Evolutionary conservation across 2,888 invertebrate genomes (phyloP), one percentile per base, ranked within the genome.

Genomic region (Ceramica pisi): DNA sequence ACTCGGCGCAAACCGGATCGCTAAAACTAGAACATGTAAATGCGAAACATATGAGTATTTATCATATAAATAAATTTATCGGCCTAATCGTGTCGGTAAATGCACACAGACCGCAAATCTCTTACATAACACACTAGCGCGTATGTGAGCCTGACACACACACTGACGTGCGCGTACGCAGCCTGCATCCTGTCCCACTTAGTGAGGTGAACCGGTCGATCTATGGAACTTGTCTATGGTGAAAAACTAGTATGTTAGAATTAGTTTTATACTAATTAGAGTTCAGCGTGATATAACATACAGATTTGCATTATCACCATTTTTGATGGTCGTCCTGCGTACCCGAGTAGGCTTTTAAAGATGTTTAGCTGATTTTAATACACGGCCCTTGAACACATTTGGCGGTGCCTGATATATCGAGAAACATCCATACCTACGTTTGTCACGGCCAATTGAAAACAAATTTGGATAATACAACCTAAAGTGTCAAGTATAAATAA

Each of bases 121-220:
- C 77, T 90, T 90, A 90, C 86, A 89, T 91, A 90, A 91, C 86
- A 80, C 81, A 84, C 70, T 70, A 70, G 2, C 21, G 26, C 51
- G 55, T 48, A 57, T 71, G 70, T 68, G 60, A 63, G 70, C 8
- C 65, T 65, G n/a, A 70, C 63, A 63, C 64, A 72, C 56, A 59
- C 57, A 59, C 66, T 35, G 44, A 38, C 56, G 64, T 84, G 85
- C 86, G 83, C 85, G 71, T 78, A 80, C 85, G 86, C 85, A 81
- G 88, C 90, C 90, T 88, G 90, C 91, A 92, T 94, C 94, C 94
- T 94, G 94, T 94, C 94, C 94, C 91, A 94, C 89, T 89, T 94
- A 86, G 81, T 69, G 91, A 94, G 94, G 94, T 93, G 90, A 94
- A 94, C 94, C 90, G 88, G 92, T 93, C 80, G 82, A 60, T 80